phyloP scores from a whole-genome alignment of 2,797 vertebrate genomes.

The Poeciliopsis presidionis region DNA sequence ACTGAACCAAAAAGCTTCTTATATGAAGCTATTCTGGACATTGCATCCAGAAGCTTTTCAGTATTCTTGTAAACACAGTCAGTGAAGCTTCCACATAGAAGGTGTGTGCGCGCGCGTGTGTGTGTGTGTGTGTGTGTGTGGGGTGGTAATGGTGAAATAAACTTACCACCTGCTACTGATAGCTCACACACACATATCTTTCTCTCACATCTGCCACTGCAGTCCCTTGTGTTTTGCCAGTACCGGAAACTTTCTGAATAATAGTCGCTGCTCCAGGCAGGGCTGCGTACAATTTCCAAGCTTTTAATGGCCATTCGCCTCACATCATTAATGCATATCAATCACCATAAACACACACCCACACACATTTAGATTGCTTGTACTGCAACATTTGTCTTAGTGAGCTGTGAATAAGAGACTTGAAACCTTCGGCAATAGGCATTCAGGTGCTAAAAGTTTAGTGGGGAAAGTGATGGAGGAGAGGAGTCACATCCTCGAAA shows the following conservation, averaged over 20 bases:
- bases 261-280: constrained; percentile 73
- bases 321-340: constrained; percentile 77
- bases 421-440: constrained; percentile 45
- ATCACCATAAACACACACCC: constrained; percentile 64
- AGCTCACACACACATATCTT: constrained; percentile 40
- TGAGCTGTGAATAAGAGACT: constrained; percentile 63
- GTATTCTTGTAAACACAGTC: constrained; percentile 45
- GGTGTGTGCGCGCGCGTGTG: neutral
- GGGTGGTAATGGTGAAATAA: constrained; percentile 69
- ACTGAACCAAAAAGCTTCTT: constrained; percentile 29
- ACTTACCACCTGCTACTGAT: constrained; percentile 84
- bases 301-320: constrained; percentile 71
- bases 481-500: constrained; percentile 4
- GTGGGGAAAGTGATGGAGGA: constrained; percentile 11
- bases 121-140: neutral
- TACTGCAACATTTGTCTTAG: constrained; percentile 53
- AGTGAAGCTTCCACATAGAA: constrained; percentile 61
- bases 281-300: constrained; percentile 65
- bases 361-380: constrained; percentile 27
- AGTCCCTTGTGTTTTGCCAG: constrained; percentile 73
- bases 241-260: constrained; percentile 75
- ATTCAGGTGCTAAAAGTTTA: constrained; percentile 51
- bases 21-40: constrained; percentile 41
- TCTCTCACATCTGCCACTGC: constrained; percentile 71
- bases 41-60: constrained; percentile 50